Evolutionary conservation across 2,113 vertebrate species (phyloP).

Genomic region (Montifringilla adamsi): DNA sequence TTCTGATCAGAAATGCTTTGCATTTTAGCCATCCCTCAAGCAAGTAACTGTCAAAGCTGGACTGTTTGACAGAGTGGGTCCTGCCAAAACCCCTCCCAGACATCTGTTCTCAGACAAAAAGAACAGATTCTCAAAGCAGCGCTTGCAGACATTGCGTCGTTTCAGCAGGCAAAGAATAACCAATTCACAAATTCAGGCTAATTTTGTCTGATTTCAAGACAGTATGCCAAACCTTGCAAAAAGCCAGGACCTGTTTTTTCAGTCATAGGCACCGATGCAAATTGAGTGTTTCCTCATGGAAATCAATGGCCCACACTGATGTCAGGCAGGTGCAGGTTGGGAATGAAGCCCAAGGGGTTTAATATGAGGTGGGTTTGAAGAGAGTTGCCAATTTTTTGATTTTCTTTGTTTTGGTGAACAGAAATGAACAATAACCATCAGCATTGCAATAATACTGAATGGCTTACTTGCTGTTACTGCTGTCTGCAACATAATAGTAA

Average conservation of each 20-base stretch:
- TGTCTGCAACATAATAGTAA: neutral
- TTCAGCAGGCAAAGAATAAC: slow-evolving; percentile 60
- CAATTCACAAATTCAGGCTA: slow-evolving; percentile 66
- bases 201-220: slow-evolving; percentile 61
- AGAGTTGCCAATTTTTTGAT: neutral
- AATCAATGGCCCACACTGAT: neutral
- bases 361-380: neutral
- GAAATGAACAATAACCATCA: slow-evolving; percentile 17
- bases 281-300: neutral
- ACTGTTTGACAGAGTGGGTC: slow-evolving; percentile 88
- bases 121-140: slow-evolving; percentile 64
- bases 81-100: slow-evolving; percentile 89
- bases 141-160: slow-evolving; percentile 36
- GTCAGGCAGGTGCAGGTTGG: slow-evolving; percentile 26
- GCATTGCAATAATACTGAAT: neutral
- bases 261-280: neutral
- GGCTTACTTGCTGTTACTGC: neutral
- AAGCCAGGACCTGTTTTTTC: neutral
- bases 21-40: slow-evolving; percentile 93
- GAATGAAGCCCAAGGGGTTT: slow-evolving; percentile 11
- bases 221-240: slow-evolving; percentile 20
- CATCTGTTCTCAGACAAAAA: slow-evolving; percentile 88
- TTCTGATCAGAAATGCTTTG: slow-evolving; percentile 95
- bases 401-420: slow-evolving; percentile 47
- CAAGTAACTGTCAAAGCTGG: slow-evolving; percentile 93